Conservation (phyloP, 2,888 invertebrate species). For the Laspeyria flexula region DNA sequence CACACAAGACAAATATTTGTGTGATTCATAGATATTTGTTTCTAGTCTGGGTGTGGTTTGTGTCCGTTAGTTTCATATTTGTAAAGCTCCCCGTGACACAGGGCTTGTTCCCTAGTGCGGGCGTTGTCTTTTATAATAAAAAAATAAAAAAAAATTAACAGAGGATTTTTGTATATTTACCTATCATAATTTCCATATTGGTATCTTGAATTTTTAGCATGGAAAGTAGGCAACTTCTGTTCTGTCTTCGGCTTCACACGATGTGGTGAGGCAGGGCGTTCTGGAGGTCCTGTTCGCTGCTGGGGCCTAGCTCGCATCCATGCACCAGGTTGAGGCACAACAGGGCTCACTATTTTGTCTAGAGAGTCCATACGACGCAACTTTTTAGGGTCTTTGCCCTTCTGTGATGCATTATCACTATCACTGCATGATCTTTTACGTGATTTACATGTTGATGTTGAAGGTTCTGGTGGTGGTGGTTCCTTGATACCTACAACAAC, state of each 20-base stretch:
- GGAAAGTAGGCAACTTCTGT: slow-evolving; percentile 88
- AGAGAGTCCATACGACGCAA: slow-evolving; percentile 90
- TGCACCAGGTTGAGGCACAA: slow-evolving; percentile 95
- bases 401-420: slow-evolving; percentile 84
- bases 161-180: slow-evolving; percentile 49
- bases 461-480: slow-evolving; percentile 71
- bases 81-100: too few relatives aligned
- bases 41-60: too few relatives aligned
- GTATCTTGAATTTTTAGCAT: slow-evolving; percentile 92
- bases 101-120: too few relatives aligned
- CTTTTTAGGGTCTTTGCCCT: slow-evolving; percentile 83
- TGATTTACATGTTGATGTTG: slow-evolving; percentile 69
- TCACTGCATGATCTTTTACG: slow-evolving; percentile 85
- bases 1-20: too few relatives aligned
- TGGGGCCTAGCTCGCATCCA: slow-evolving; percentile 88
- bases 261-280: slow-evolving; percentile 80
- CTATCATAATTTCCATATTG: slow-evolving; percentile 98
- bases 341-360: slow-evolving; percentile 97
- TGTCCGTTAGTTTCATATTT: too few relatives aligned
- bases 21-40: too few relatives aligned
- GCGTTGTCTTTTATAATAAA: too few relatives aligned
- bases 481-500: slow-evolving; percentile 71
- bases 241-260: slow-evolving; percentile 69
- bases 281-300: slow-evolving; percentile 67
- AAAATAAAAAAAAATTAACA: not conserved